These are phyloP conservation scores for Pterostichus niger DNA, from an alignment of 2,888 invertebrate species.

Conservation along the genomic window DNA sequence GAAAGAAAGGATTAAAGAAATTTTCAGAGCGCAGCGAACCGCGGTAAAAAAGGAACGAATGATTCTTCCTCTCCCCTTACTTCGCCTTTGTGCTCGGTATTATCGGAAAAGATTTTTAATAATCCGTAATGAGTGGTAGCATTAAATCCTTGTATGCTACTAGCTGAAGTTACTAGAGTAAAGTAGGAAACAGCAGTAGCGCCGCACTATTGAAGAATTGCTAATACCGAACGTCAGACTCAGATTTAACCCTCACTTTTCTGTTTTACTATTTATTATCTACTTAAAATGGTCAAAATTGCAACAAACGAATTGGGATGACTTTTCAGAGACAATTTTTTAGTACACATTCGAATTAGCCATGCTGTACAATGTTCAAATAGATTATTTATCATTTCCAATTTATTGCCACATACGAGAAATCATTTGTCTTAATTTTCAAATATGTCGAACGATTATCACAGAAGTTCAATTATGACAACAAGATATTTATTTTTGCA, in stretches of 20 bases:
- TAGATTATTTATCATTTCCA: too few species aligned
- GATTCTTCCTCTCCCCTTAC: slow-evolving; percentile 16
- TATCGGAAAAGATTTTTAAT: slow-evolving; percentile 70
- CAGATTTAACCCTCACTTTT: neutral
- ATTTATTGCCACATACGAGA: too few species aligned
- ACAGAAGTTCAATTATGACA: too few species aligned
- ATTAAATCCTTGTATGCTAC: slow-evolving; percentile 68
- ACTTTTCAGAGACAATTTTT: too few species aligned
- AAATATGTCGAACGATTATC: too few species aligned
- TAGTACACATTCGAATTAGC: too few species aligned
- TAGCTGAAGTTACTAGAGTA: neutral
- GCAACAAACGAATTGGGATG: neutral
- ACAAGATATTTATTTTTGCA: too few species aligned
- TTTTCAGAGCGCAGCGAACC: slow-evolving; percentile 1
- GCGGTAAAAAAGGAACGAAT: slow-evolving; percentile 42
- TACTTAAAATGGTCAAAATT: neutral
- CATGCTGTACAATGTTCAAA: too few species aligned
- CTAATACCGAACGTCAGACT: neutral
- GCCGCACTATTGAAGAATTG: neutral
- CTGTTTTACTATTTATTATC: neutral
- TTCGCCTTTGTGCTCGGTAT: slow-evolving; percentile 68
- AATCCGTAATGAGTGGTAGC: slow-evolving; percentile 71
- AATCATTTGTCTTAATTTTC: too few species aligned
- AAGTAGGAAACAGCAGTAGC: neutral
- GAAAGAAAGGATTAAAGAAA: slow-evolving; percentile 53